These are phyloP conservation scores for Campoletis raptor DNA, from an alignment of 2,888 invertebrate species.

Conservation along the genomic window DNA sequence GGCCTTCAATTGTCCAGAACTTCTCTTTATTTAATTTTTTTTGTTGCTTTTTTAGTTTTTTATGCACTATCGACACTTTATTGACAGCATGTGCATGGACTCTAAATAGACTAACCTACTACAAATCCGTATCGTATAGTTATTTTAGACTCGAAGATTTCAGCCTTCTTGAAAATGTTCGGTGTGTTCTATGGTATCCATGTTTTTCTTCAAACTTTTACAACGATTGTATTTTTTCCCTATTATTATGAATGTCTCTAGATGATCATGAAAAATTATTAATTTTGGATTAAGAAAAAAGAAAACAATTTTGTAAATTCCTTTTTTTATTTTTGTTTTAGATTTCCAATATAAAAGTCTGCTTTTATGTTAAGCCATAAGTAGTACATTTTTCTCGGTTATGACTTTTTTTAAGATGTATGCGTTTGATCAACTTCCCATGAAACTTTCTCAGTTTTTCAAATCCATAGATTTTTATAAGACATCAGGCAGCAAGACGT, in stretches of 20 bases:
- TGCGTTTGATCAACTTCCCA: background rate
- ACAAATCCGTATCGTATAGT: background rate
- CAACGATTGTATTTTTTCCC: background rate
- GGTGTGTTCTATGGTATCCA: background rate
- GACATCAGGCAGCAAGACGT: background rate
- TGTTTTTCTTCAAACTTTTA: background rate
- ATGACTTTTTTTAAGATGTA: background rate
- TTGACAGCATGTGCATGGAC: constrained; percentile 68
- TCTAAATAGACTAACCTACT: constrained; percentile 48
- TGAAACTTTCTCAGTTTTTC: background rate
- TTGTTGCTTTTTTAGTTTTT: constrained; percentile 7
- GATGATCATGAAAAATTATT: background rate
- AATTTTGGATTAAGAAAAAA: background rate
- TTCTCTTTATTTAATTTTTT: constrained; percentile 26
- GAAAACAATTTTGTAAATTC: background rate
- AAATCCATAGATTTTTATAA: background rate
- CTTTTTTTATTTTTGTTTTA: background rate
- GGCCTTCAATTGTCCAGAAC: constrained; percentile 37
- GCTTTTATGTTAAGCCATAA: background rate
- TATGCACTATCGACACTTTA: constrained; percentile 33
- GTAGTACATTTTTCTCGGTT: background rate
- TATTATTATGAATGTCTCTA: background rate
- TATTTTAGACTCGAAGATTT: background rate
- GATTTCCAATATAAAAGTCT: background rate
- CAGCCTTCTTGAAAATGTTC: background rate